Evolutionary conservation across 2,888 invertebrate species (phyloP).

Genomic region (Mimachlamys varia): DNA sequence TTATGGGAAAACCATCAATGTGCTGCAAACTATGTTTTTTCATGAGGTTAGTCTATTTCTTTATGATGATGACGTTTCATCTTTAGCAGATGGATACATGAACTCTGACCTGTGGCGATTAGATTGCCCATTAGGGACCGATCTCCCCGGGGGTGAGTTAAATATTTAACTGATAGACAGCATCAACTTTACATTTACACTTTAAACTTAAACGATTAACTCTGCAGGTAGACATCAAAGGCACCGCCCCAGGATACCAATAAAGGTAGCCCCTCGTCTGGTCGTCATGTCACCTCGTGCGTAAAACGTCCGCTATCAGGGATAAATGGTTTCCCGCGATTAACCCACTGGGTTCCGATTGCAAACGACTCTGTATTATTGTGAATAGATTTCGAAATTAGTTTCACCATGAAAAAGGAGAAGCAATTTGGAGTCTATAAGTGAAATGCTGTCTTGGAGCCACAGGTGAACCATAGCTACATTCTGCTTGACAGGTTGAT

Average conservation of each 20-base stretch:
- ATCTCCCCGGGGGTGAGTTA: slow-evolving; percentile 31
- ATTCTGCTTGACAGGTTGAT: background rate
- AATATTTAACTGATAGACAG: slow-evolving; percentile 36
- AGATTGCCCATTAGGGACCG: slow-evolving; percentile 7
- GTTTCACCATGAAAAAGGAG: slow-evolving; percentile 34
- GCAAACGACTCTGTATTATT: slow-evolving; percentile 26
- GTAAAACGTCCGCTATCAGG: background rate
- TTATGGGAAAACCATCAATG: background rate
- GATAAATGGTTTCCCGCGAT: slow-evolving; percentile 9
- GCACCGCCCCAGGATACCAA: slow-evolving; percentile 7
- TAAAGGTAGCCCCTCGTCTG: background rate
- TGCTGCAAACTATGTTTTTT: background rate
- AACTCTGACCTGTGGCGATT: background rate
- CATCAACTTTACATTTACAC: slow-evolving; percentile 30
- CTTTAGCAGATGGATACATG: background rate
- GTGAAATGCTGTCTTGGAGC: background rate
- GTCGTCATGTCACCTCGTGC: slow-evolving; percentile 18
- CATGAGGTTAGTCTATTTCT: background rate
- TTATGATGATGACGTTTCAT: background rate
- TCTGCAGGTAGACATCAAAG: slow-evolving; percentile 28
- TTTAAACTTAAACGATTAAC: slow-evolving; percentile 36
- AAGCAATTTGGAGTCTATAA: slow-evolving; percentile 34
- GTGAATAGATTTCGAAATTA: slow-evolving; percentile 25
- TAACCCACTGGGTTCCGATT: slow-evolving; percentile 15
- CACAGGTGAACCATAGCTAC: background rate